Base-by-base conservation (phyloP, 2,888 invertebrate species). In the Philaethria dido region DNA sequence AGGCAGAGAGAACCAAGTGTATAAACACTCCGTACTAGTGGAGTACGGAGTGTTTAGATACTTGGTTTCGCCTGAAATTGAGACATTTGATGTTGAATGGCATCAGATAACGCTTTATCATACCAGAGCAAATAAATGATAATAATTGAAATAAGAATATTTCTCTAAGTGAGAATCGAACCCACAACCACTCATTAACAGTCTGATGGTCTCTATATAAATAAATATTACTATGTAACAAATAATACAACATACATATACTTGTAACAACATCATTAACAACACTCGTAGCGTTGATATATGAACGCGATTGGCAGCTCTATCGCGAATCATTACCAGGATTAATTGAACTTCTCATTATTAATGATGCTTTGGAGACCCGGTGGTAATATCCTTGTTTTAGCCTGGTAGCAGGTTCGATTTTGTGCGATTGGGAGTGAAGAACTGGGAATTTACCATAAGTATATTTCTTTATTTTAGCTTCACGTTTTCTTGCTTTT, bases 341-440 rank as follows among this genome's bases (percentile, higher is more conserved):
- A 57, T 57, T 57, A 39, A 57, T 57, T 57, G 42, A n/a, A 42
- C 14, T 57, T n/a, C n/a, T 22, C 39, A 55, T 55, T 18, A 22
- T 55, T 39, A 39, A 55, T 55, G 39, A 14, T 50, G 14, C n/a
- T 11, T 16, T 14, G 14, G 11, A 16, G 1, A 33, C 2, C 1
- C 1, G 16, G 9, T 52, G 16, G 16, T 52, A 0, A 0, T 29
- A 16, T 52, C 16, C n/a, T 3, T 50, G n/a, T 52, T 3, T n/a
- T 29, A 2, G 0, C 14, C n/a, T 0, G n/a, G 48, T 25, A 29
- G 4, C 16, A n/a, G 29, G 9, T 50, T 50, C 16, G 25, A 29
- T 14, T 25, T 9, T 20, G 29, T 33, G 8, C 9, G 8, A 33
- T 6, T 8, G 33, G 1, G 33, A 1, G 33, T 33, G n/a, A n/a